phyloP scores from a whole-genome alignment of 2,113 vertebrate genomes.

The Semnornis frantzii region DNA sequence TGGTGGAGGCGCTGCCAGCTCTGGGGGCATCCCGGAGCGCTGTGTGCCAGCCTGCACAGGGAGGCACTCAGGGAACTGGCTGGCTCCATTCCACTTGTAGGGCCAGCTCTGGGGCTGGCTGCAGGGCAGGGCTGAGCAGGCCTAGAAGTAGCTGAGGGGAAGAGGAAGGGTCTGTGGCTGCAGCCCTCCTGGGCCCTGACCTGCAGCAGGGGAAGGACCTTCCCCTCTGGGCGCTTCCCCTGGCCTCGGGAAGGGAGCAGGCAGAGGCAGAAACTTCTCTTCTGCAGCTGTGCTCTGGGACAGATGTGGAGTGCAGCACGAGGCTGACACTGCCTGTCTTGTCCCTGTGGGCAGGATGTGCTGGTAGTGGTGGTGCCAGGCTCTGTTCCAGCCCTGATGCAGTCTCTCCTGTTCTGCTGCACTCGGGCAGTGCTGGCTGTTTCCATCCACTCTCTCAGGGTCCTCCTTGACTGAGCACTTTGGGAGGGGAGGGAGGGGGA shows the following conservation, averaged over 20 bases:
- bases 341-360: neutral
- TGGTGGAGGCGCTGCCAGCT: neutral
- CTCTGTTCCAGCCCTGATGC: conserved; percentile 24
- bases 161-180: neutral
- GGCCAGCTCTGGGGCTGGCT: neutral
- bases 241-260: neutral
- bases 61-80: neutral
- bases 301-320: accelerated
- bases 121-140: neutral
- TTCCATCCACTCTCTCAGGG: neutral
- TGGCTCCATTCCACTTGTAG: neutral
- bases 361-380: neutral
- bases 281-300: neutral
- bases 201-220: neutral
- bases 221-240: neutral
- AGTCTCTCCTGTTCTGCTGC: neutral
- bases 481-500: neutral
- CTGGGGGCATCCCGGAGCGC: neutral
- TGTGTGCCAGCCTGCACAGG: neutral
- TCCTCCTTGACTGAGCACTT: neutral
- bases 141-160: neutral
- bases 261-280: neutral
- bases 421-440: neutral
- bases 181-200: neutral
- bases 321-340: neutral